A percentile compares a stretch with the other conserved stretches of the same genome.
Conservation (phyloP, 1,140 invertebrate genomes). For the Chelonus insularis region DNA sequence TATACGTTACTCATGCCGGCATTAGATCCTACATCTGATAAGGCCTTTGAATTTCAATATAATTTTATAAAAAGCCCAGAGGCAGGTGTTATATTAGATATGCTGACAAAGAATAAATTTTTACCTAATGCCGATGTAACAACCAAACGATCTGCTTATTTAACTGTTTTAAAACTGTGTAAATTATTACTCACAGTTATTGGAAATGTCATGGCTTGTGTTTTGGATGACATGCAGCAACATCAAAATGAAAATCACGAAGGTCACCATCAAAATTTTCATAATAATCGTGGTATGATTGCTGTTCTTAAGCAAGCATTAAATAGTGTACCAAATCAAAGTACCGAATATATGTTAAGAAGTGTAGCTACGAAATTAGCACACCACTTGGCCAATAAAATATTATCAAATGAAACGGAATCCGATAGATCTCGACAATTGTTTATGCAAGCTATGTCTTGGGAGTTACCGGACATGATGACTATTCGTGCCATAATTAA, state of each 20-base stretch:
- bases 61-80: slow-evolving; percentile 87
- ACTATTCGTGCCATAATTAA: slow-evolving; percentile 74
- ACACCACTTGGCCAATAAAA: slow-evolving; percentile 68
- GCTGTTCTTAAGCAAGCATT: slow-evolving; percentile 73
- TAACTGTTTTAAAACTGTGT: slow-evolving; percentile 84
- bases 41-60: slow-evolving; percentile 84
- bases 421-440: slow-evolving; percentile 59
- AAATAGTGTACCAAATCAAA: slow-evolving; percentile 70
- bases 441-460: slow-evolving; percentile 64
- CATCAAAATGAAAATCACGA: slow-evolving; percentile 48
- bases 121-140: slow-evolving; percentile 78
- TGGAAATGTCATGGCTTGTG: slow-evolving; percentile 73
- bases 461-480: slow-evolving; percentile 68
- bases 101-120: slow-evolving; percentile 88
- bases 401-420: slow-evolving; percentile 56
- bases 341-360: slow-evolving; percentile 70
- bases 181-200: slow-evolving; percentile 88
- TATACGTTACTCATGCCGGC: slow-evolving; percentile 93
- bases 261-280: slow-evolving; percentile 44
- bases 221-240: slow-evolving; percentile 62
- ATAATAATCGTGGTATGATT: slow-evolving; percentile 51
- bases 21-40: slow-evolving; percentile 77
- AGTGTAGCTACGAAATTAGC: slow-evolving; percentile 77
- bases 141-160: slow-evolving; percentile 82
- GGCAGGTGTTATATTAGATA: slow-evolving; percentile 77